Base-by-base conservation (phyloP, 1,140 invertebrate genomes). In the Calycopis cecrops region DNA sequence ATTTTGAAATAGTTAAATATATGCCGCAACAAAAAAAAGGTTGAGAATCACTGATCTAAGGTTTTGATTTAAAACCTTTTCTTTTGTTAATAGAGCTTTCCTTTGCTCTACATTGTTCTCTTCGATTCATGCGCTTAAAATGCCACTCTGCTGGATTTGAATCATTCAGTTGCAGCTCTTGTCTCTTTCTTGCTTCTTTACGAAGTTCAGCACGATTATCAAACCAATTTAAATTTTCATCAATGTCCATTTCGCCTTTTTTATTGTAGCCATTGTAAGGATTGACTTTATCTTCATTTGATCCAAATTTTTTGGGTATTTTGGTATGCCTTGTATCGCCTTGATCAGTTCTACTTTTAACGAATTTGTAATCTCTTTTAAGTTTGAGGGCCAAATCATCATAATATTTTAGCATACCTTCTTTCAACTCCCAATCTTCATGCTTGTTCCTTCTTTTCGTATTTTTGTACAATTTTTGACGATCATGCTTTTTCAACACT, bases 371-470 rank as follows among this genome's bases (percentile, higher is more conserved):
- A 10, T 75, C 69, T 55, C 73, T 71, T 16, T 60, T 64, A 58
- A 72, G 71, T 59, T 64, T 61, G 4, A 69, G 35, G 14, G 75
- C 75, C 35, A 76, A 60, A 35, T 76, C 71, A 63, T 81, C 80
- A 67, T 73, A 81, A 57, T 80, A 76, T 52, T 73, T 78, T 12
- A 80, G 54, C 47, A 81, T 73, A 33, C 79, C 81, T 17, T 77
- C 75, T 55, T 86, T 86, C 60, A 82, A 79, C 63, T 84, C 76
- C 73, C 76, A 85, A 42, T 81, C 71, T 55, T 79, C 79, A 64
- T 82, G 78, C 57, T 78, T 84, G 53, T 78, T 76, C 17, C 67
- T 74, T 21, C 73, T 78, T 50, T 85, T 85, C 55, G 78, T 74
- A 57, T 79, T 87, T 61, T 79, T 85, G 40, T 75, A 68, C 35